Evolutionary conservation across 1,140 invertebrate genomes (phyloP).

Genomic region (Anastrepha ludens): DNA sequence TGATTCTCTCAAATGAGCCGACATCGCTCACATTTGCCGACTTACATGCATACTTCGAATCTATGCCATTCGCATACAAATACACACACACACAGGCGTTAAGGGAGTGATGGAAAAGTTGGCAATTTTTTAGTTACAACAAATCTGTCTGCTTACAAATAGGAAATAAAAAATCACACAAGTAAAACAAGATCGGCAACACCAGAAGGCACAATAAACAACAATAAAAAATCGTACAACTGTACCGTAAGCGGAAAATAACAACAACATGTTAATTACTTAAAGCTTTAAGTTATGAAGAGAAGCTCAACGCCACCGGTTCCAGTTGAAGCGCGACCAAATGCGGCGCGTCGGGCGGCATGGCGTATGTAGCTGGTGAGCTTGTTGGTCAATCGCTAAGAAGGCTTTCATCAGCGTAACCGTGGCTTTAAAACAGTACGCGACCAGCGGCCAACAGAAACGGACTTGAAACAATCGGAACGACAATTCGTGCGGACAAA

Average conservation of each 20-base stretch:
- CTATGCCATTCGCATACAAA: neutral
- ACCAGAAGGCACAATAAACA: neutral
- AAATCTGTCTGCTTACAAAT: neutral
- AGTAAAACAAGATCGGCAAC: constrained; percentile 4
- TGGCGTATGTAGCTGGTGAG: neutral
- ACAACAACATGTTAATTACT: constrained; percentile 10
- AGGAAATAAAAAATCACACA: neutral
- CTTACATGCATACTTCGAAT: neutral
- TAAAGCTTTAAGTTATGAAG: constrained; percentile 10
- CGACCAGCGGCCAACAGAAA: neutral
- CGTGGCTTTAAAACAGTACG: constrained; percentile 25
- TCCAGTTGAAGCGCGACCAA: constrained; percentile 20
- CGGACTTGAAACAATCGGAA: neutral
- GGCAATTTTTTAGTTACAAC: neutral
- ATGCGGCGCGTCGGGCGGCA: neutral
- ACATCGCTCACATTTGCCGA: neutral
- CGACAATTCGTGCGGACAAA: neutral
- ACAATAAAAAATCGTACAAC: too few species aligned
- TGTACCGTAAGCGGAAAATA: neutral
- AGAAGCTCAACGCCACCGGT: constrained; percentile 12
- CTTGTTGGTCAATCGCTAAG: constrained; percentile 15
- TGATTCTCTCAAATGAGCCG: neutral
- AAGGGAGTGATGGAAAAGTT: constrained; percentile 19
- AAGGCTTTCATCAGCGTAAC: neutral
- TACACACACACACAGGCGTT: neutral